These are phyloP conservation scores for Lepidurus arcticus DNA, from an alignment of 1,140 invertebrate species.

Conservation along the genomic window DNA sequence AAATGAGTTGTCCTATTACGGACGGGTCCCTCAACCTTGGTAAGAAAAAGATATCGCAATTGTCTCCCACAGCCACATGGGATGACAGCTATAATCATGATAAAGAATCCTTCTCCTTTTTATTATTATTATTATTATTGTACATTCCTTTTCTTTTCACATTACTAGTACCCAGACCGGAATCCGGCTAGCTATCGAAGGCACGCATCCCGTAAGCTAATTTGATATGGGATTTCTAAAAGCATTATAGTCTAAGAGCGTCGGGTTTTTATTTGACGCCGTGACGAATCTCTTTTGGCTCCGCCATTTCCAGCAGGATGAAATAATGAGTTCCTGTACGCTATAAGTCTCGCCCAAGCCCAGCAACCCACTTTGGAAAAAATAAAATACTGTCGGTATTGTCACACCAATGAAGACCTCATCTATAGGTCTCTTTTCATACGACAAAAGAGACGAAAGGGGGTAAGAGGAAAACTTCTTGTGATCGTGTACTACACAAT, in stretches of 20 bases:
- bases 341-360: too few species aligned
- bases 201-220: constrained; percentile 5
- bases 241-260: not conserved
- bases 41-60: constrained; percentile 12
- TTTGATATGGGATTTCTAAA: not conserved
- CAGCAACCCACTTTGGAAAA: too few species aligned
- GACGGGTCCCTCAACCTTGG: not conserved
- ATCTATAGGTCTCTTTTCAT: not conserved
- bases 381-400: too few species aligned
- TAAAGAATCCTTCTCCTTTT: not conserved
- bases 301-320: too few species aligned
- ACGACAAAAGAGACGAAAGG: not conserved
- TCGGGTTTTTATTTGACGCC: not conserved
- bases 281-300: too few species aligned
- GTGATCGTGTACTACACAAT: not conserved
- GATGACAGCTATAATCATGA: constrained; percentile 3
- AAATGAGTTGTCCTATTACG: constrained; percentile 13
- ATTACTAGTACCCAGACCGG: not conserved
- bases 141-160: not conserved
- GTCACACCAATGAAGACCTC: not conserved
- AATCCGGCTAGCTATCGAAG: not conserved
- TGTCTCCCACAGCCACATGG: not conserved
- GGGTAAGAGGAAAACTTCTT: not conserved
- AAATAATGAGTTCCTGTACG: too few species aligned
- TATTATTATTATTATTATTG: not conserved